A percentile compares a stretch with the other conserved stretches of the same genome.
Conservation (phyloP, 2,888 invertebrate species). For the Diabrotica balteata region DNA sequence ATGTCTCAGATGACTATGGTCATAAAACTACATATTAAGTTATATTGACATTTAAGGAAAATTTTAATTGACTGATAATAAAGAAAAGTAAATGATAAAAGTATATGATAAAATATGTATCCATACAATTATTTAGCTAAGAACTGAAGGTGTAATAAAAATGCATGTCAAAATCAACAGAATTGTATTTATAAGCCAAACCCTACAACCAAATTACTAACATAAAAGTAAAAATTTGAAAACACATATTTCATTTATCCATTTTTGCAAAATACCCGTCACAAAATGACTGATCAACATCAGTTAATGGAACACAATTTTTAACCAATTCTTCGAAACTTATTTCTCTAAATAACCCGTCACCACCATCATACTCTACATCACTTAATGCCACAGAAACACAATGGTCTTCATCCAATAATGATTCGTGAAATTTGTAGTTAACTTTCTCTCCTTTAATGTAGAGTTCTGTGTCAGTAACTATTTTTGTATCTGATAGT, state of each 20-base stretch:
- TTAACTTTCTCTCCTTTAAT: slow-evolving; percentile 66
- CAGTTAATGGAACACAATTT: slow-evolving; percentile 62
- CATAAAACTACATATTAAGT: too few relatives aligned
- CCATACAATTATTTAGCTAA: too few relatives aligned
- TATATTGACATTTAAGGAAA: too few relatives aligned
- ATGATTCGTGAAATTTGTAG: slow-evolving; percentile 87
- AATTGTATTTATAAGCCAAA: too few relatives aligned
- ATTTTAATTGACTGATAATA: too few relatives aligned
- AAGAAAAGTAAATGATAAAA: too few relatives aligned
- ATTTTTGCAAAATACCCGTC: slow-evolving; percentile 67
- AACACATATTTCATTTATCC: slow-evolving; percentile 46
- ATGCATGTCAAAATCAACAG: too few relatives aligned
- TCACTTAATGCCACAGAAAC: slow-evolving; percentile 74
- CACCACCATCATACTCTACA: slow-evolving; percentile 32
- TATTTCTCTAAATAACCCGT: slow-evolving; percentile 63
- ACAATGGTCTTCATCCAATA: slow-evolving; percentile 78
- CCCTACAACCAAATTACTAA: too few relatives aligned
- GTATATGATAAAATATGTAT: too few relatives aligned
- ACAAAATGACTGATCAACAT: slow-evolving; percentile 66
- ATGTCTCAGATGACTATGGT: too few relatives aligned
- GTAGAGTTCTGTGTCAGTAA: slow-evolving; percentile 72
- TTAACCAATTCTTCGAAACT: slow-evolving; percentile 68
- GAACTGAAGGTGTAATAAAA: too few relatives aligned
- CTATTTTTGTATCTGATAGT: slow-evolving; percentile 60
- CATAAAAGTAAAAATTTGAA: too few relatives aligned